These are phyloP conservation scores for Xenentodon cancila DNA, from an alignment of 2,797 vertebrate genomes.

Conservation along the genomic window DNA sequence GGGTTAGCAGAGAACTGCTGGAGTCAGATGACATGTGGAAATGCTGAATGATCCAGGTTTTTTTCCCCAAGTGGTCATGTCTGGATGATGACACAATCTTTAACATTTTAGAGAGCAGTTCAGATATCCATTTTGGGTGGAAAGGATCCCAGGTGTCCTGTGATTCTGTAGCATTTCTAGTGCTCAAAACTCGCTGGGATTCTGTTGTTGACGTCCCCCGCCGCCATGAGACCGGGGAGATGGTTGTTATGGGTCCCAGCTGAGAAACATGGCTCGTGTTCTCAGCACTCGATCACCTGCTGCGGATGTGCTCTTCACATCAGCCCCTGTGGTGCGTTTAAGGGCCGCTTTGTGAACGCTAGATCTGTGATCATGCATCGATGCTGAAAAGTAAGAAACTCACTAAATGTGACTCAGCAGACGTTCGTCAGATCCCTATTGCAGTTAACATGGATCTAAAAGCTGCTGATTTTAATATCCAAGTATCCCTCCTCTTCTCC, in stretches of 20 bases:
- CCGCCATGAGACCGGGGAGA: slow-evolving; percentile 14
- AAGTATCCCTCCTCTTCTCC: slow-evolving; percentile 4
- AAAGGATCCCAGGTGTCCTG: too few relatives aligned
- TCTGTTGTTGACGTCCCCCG: too few relatives aligned
- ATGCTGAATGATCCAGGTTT: too few relatives aligned
- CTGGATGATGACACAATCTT: too few relatives aligned
- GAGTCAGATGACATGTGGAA: too few relatives aligned
- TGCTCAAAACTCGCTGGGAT: too few relatives aligned
- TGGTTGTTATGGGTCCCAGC: too few relatives aligned
- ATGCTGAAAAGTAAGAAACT: not conserved
- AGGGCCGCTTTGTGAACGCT: not conserved
- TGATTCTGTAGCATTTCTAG: too few relatives aligned
- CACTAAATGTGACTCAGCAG: not conserved
- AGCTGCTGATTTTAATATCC: slow-evolving; percentile 1
- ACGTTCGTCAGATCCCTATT: not conserved
- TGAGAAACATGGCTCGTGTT: slow-evolving; percentile 31
- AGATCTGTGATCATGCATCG: not conserved
- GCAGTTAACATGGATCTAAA: slow-evolving; percentile 19
- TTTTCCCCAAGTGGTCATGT: too few relatives aligned
- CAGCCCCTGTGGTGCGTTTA: not conserved
- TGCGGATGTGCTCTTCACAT: slow-evolving; percentile 30
- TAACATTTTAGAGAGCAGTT: too few relatives aligned
- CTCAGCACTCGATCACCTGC: slow-evolving; percentile 50
- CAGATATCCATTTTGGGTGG: too few relatives aligned
- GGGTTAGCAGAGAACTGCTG: too few relatives aligned